Evolutionary conservation across 2,888 invertebrate species (phyloP).

Genomic region (Caenorhabditis sp.): DNA sequence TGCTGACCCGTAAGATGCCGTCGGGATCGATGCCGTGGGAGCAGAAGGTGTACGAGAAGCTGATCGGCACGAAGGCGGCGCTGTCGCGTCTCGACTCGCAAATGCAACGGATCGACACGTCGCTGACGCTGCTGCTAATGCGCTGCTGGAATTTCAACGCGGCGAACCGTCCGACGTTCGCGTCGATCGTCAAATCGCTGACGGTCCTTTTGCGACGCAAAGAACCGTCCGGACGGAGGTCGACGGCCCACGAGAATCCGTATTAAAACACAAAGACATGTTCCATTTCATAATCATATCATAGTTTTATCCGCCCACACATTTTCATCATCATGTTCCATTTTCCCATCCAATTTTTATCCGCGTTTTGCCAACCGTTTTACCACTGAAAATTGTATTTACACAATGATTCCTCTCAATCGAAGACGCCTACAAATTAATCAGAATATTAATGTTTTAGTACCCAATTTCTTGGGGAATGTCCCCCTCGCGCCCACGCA

Average conservation of each 20-base stretch:
- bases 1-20: conserved; percentile 80
- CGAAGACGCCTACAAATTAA: too few species aligned
- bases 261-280: conserved; percentile 19
- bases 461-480: not conserved
- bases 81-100: conserved; percentile 26
- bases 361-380: conserved; percentile 14
- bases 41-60: conserved; percentile 40
- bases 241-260: conserved; percentile 43
- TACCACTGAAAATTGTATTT: conserved; percentile 10
- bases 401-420: too few species aligned
- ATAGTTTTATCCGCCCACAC: conserved; percentile 42
- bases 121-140: conserved; percentile 87
- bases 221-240: conserved; percentile 16
- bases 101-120: conserved; percentile 21
- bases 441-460: conserved; percentile 25
- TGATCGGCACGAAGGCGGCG: conserved; percentile 48
- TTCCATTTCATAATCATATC: conserved; percentile 23
- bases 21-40: conserved; percentile 81
- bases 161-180: conserved; percentile 90
- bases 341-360: not conserved
- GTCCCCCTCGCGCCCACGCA: not conserved
- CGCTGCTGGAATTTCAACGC: conserved; percentile 92
- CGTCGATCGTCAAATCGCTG: conserved; percentile 32
- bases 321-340: not conserved
- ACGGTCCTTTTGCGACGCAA: conserved; percentile 27